phyloP scores from a whole-genome alignment of 2,888 invertebrate genomes.

The Lasioglossum calceatum region DNA sequence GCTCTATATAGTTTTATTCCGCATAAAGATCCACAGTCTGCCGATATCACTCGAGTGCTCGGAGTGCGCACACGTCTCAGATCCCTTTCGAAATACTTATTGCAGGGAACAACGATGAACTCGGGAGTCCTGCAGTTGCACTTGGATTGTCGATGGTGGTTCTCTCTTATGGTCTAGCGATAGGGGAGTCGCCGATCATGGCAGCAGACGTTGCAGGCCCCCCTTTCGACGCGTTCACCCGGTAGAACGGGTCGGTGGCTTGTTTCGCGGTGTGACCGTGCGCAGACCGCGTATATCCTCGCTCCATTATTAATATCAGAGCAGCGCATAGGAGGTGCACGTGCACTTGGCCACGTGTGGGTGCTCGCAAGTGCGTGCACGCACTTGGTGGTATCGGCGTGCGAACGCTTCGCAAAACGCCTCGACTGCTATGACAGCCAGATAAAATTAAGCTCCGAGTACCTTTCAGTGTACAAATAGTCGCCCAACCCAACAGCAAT shows the following conservation, averaged over 20 bases:
- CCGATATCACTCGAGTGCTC: background rate
- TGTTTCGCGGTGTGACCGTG: conserved; percentile 76
- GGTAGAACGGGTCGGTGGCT: conserved; percentile 68
- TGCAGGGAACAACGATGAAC: background rate
- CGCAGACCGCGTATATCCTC: conserved; percentile 81
- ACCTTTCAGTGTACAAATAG: too few relatives aligned
- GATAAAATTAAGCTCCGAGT: background rate
- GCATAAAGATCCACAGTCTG: background rate
- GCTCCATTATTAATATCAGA: conserved; percentile 81
- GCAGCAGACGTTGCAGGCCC: conserved; percentile 4
- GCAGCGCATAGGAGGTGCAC: conserved; percentile 60
- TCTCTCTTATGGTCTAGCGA: background rate
- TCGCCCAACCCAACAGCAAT: too few relatives aligned
- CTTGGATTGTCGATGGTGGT: background rate
- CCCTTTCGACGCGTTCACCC: conserved; percentile 47
- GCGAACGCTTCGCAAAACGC: conserved; percentile 36
- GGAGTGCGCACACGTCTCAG: background rate
- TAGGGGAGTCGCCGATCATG: conserved; percentile 1
- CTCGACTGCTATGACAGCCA: background rate
- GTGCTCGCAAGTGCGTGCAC: conserved; percentile 48
- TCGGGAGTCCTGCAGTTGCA: background rate
- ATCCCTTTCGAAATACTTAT: background rate
- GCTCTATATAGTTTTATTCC: background rate
- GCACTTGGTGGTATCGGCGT: conserved; percentile 39
- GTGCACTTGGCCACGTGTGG: conserved; percentile 65